phyloP scores from a whole-genome alignment of 92 coral and sea anemone species.

The Umimayanthus kanabou region DNA sequence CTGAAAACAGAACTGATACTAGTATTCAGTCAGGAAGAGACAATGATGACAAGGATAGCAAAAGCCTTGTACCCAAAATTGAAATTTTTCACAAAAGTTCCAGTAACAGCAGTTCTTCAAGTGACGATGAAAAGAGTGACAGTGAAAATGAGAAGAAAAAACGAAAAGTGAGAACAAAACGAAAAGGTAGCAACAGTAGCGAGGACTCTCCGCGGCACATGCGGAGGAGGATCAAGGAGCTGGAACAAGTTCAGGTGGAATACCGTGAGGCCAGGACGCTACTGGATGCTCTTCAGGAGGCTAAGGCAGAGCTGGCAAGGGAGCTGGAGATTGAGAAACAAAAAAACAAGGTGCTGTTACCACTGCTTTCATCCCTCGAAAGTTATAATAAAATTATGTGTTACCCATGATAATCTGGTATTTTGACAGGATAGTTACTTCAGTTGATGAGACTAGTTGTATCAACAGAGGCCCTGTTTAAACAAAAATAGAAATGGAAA shows the following conservation, averaged over 20 bases:
- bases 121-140: conserved; percentile 39
- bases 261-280: conserved; percentile 14
- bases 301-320: conserved; percentile 37
- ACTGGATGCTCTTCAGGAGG: conserved; percentile 39
- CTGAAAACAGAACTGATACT: conserved; percentile 20
- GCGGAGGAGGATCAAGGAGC: conserved; percentile 42
- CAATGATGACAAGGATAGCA: neutral
- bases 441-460: no score
- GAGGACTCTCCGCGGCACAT: conserved; percentile 37
- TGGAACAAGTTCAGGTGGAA: conserved; percentile 39
- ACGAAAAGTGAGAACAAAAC: conserved; percentile 43
- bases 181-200: conserved; percentile 35
- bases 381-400: no score
- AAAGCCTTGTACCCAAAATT: conserved; percentile 13
- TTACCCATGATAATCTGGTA: no score
- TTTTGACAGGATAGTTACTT: no score
- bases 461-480: no score
- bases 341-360: conserved; percentile 29
- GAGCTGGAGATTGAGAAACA: conserved; percentile 19
- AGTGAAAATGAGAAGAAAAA: conserved; percentile 43
- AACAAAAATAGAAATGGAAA: no score
- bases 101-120: conserved; percentile 41
- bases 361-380: neutral
- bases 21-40: neutral
- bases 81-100: conserved; percentile 38